Evolutionary conservation across 1,140 invertebrate genomes (phyloP).

Genomic region (Diabrotica virgifera): DNA sequence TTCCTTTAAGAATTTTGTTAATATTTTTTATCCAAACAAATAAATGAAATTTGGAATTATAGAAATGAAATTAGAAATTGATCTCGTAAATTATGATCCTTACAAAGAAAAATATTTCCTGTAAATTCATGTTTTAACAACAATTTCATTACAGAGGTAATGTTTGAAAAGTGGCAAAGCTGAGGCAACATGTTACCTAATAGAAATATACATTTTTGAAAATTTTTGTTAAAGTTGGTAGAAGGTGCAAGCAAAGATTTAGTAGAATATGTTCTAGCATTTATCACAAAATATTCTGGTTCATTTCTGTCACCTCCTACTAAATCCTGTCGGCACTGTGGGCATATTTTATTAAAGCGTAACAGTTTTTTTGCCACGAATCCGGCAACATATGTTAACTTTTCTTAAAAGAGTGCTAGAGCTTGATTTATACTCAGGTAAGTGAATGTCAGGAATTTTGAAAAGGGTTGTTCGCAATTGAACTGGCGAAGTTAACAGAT

Average conservation of each 20-base stretch:
- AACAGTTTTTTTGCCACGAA: background rate
- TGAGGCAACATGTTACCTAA: background rate
- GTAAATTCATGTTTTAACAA: background rate
- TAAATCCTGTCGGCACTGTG: slow-evolving; percentile 1
- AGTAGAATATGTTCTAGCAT: background rate
- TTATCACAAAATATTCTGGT: background rate
- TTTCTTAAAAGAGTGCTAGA: background rate
- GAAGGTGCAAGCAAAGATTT: background rate
- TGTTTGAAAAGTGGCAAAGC: background rate
- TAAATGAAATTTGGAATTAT: background rate
- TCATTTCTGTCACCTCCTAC: background rate
- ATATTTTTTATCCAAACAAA: slow-evolving; percentile 6
- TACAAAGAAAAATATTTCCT: background rate
- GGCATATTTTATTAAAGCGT: background rate
- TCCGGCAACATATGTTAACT: slow-evolving; percentile 5
- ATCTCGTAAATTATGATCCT: background rate
- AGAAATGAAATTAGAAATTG: background rate
- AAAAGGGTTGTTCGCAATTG: background rate
- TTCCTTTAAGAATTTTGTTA: slow-evolving; percentile 11
- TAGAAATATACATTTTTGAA: background rate
- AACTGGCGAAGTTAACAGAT: slow-evolving; percentile 8
- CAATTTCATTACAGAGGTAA: background rate
- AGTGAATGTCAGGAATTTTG: background rate
- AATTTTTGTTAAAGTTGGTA: background rate
- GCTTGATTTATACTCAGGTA: background rate